Base-by-base conservation (phyloP, 1,140 invertebrate genomes). In the Drosophila santomea region DNA sequence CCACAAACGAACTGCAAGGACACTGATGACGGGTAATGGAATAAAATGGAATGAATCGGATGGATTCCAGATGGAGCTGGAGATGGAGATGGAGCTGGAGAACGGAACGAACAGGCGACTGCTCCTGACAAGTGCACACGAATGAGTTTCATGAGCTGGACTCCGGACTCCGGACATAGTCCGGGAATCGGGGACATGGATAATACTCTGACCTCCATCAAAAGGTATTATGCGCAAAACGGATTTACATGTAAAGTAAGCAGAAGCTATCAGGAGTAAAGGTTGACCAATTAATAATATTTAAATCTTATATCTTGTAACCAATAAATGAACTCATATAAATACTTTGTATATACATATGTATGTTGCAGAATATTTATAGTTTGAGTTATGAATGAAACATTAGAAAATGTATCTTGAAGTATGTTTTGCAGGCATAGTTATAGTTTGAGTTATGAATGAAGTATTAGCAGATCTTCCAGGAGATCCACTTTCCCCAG, bases 101-200 rank as follows among this genome's bases (percentile, higher is more conserved):
- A 39, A 36, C 17, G 36, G 43, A 39, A 35, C 38, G 66, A 17
- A 52, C 47, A 57, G 69, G 51, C 43, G 56, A 48, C 74, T 77
- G 74, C 50, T 45, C 44, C 35, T 77, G 74, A 77, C 74, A 77
- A 77, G 74, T 77, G 74, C 74, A 77, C 74, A 69, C 74, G 63
- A 77, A 77, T 77, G 74, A 77, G 74, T 77, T 77, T 61, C 63
- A 69, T 77, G 55, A 67, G 55, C 61, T 55, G 55, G 15, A 55
- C 58, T 44, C 71, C 45, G 55, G 15, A 55, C 58, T 44, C 71
- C 45, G 58, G 52, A 74, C 73, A 32, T 41, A 47, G 32, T 59
- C 36, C 36, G 15, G 28, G 51, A 36, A 25, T 58, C 35, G n/a
- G 45, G 52, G 25, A 43, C 58, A 59, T 36, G 15, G 1, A 6